A percentile compares a stretch with the other conserved stretches of the same genome.
phyloP scores from a whole-genome alignment of 2,113 vertebrate genomes.

The Ellobius talpinus region DNA sequence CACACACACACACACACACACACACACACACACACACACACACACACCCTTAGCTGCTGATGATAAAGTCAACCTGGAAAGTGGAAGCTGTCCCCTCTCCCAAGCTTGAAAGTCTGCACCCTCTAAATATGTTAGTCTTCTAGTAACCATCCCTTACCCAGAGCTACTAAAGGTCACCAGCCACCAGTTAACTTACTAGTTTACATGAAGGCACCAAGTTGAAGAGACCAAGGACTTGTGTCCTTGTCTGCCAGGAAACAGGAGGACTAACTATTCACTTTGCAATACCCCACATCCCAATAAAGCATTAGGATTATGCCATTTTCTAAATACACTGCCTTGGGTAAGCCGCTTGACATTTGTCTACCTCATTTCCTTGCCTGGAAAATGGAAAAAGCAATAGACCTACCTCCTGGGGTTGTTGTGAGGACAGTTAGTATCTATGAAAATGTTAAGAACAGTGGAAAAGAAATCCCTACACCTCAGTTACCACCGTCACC shows the following conservation, averaged over 20 bases:
- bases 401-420: not conserved
- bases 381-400: not conserved
- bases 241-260: not conserved
- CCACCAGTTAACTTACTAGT: not conserved
- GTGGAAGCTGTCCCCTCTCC: not conserved
- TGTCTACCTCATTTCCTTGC: not conserved
- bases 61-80: not conserved
- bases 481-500: not conserved
- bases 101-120: not conserved
- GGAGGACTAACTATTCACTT: not conserved
- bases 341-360: not conserved
- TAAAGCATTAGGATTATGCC: not conserved
- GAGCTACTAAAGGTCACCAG: not conserved
- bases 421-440: not conserved
- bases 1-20: too few relatives aligned
- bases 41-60: not conserved
- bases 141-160: too few relatives aligned
- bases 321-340: not conserved
- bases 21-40: too few relatives aligned
- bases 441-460: not conserved
- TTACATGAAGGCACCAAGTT: not conserved
- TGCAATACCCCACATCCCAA: not conserved
- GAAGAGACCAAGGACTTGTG: not conserved
- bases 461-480: too few relatives aligned
- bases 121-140: not conserved